phyloP scores from a whole-genome alignment of 2,113 vertebrate genomes.

The Micromys minutus region DNA sequence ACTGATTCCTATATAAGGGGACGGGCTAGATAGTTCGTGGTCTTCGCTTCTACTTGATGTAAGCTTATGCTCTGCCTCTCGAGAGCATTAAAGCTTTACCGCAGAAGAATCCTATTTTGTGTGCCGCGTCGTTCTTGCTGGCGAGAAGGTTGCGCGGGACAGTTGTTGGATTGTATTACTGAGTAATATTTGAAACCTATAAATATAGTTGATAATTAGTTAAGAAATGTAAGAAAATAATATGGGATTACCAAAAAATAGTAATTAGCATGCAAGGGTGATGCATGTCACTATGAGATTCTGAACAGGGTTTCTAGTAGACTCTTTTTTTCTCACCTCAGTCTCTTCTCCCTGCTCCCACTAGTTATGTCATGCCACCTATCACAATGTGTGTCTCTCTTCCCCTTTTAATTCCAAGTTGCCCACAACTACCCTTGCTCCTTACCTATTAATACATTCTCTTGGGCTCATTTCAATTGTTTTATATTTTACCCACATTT shows the following conservation, averaged over 20 bases:
- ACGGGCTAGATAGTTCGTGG: too few species aligned
- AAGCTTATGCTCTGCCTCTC: too few species aligned
- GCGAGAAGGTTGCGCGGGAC: too few species aligned
- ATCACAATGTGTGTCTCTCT: not conserved
- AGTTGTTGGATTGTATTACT: not conserved
- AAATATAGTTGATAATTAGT: not conserved
- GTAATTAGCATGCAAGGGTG: not conserved
- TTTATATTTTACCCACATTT: not conserved
- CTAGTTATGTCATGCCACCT: accelerated
- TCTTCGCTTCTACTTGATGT: too few species aligned
- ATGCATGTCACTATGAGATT: not conserved
- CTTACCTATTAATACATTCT: not conserved
- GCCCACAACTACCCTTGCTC: not conserved
- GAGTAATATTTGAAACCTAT: not conserved
- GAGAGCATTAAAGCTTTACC: too few species aligned
- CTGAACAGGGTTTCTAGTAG: not conserved
- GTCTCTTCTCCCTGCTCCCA: too few species aligned
- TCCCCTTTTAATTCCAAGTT: not conserved
- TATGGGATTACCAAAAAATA: not conserved
- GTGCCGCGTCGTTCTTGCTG: too few species aligned
- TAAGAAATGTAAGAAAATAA: not conserved
- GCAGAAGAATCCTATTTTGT: too few species aligned
- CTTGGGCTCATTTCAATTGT: not conserved
- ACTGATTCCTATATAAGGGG: too few species aligned
- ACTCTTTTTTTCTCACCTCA: not conserved